A percentile compares a stretch with the other conserved stretches of the same genome.
phyloP scores from a whole-genome alignment of 1,140 invertebrate species.

The Drosophila nikananu region DNA sequence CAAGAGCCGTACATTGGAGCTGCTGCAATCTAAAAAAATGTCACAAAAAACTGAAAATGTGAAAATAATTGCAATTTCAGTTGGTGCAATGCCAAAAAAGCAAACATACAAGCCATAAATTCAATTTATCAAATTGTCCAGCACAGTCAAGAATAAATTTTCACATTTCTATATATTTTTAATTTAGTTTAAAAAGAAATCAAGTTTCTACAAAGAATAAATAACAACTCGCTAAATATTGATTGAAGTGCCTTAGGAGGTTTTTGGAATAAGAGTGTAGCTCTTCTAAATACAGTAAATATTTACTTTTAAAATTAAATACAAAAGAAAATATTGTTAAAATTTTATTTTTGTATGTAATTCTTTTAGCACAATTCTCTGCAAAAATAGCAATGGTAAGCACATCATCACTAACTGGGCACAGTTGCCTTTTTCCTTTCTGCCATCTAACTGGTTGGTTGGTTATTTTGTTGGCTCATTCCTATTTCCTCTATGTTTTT shows the following conservation, averaged over 20 bases:
- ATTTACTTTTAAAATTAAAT: background rate
- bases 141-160: background rate
- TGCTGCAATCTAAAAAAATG: conserved; percentile 6
- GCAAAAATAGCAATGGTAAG: background rate
- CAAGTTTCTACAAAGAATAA: background rate
- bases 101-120: background rate
- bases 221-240: background rate
- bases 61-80: conserved; percentile 1
- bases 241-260: background rate
- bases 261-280: background rate
- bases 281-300: no score
- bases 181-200: background rate
- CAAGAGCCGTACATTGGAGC: conserved; percentile 7
- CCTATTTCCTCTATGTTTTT: no score
- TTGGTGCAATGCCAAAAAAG: background rate
- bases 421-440: background rate
- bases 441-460: conserved; percentile 53
- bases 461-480: conserved; percentile 29
- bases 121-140: background rate
- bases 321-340: background rate
- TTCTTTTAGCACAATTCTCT: background rate
- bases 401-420: background rate
- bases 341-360: no score
- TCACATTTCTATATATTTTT: background rate
- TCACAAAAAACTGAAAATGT: conserved; percentile 7